Evolutionary conservation across 2,888 invertebrate genomes (phyloP), one percentile per base, ranked within the genome.

Genomic region (Protophormia terraenovae): DNA sequence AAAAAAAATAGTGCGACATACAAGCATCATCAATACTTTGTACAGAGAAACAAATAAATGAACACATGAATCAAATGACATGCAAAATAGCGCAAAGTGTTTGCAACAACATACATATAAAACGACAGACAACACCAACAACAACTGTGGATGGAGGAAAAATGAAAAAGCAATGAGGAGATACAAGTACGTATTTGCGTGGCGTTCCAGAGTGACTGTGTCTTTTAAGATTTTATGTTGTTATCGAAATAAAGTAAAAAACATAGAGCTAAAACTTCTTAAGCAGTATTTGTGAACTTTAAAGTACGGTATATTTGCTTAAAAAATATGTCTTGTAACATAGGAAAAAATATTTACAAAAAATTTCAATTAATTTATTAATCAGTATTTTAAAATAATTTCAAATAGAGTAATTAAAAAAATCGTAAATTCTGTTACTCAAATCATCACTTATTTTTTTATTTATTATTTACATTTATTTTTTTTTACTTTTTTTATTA

Each of bases 21-120:
- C 64, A 79, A 71, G 24, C 38, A 71, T 27, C 83, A 62, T 77
- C 71, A 66, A 83, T 77, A 66, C 29, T 62, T 53, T 55, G 60
- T 73, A 73, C 73, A 69, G 69, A 45, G 69, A 69, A 62, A 83
- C 67, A 67, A 78, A 82, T 78, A 82, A 82, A 85, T 85, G 73
- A 78, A 75, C 75, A 82, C 82, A 85, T 85, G 85, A 85, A 85
- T 82, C 82, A 82, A 82, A 75, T 85, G 85, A 85, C 82, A 85
- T 85, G 78, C 85, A 85, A 85, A 85, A 85, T 78, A 85, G 81
- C 60, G 77, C 84, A 85, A 81, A 73, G 78, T 82, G 81, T 73
- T 81, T 69, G 58, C 47, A 60, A 35, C 58, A 50, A 58, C 58
- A 84, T 41, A 69, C 22, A 69, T n/a, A n/a, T n/a, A n/a, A n/a